Evolutionary conservation across 2,113 vertebrate genomes (phyloP).

Genomic region (Alligator sinensis): DNA sequence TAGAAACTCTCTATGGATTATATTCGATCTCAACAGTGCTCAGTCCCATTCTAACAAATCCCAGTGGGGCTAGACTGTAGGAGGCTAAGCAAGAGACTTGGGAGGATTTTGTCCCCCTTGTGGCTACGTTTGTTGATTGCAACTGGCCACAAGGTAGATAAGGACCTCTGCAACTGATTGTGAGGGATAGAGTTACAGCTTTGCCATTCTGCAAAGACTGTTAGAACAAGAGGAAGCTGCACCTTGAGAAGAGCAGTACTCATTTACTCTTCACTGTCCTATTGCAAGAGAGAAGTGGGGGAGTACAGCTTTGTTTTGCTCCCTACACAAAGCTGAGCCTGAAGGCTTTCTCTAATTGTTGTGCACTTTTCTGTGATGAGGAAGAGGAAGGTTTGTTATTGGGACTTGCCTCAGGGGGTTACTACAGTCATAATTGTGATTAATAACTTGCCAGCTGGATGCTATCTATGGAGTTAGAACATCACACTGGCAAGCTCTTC

Average conservation of each 20-base stretch:
- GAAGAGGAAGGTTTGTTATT: not conserved
- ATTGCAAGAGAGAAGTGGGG: not conserved
- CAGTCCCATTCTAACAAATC: not conserved
- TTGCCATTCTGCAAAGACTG: not conserved
- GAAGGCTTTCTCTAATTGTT: not conserved
- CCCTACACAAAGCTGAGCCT: not conserved
- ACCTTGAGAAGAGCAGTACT: not conserved
- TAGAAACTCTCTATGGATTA: not conserved
- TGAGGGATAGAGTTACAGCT: not conserved
- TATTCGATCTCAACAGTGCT: not conserved
- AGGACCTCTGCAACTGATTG: not conserved
- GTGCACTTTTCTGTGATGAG: not conserved
- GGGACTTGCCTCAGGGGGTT: not conserved
- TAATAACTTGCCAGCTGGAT: too few relatives aligned
- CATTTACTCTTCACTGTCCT: not conserved
- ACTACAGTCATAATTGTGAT: not conserved
- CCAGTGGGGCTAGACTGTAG: not conserved
- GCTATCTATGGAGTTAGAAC: not conserved
- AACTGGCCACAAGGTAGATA: not conserved
- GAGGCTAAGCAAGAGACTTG: not conserved
- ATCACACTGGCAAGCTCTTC: not conserved
- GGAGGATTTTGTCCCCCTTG: not conserved
- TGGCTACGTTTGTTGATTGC: accelerated
- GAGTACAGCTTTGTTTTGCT: not conserved
- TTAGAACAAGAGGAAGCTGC: not conserved